Evolutionary conservation across 2,888 invertebrate genomes (phyloP), one percentile per base, ranked within the genome.

Genomic region (Rotaria socialis): DNA sequence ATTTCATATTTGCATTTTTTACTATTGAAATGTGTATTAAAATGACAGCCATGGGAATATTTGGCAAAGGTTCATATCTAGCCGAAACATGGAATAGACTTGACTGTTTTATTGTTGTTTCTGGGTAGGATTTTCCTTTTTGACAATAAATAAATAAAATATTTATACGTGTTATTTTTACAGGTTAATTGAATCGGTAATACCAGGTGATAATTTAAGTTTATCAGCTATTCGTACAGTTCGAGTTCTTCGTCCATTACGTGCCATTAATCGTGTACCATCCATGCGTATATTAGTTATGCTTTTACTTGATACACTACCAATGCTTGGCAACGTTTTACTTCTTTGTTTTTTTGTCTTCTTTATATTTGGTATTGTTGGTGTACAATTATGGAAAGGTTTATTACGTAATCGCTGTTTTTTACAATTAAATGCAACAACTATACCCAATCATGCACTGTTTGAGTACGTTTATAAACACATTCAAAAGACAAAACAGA

Each of bases 331-430:
- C 88, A 99, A 99, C 92, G 99, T 99, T 85, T 90, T 93, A 86
- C 93, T 99, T 88, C 93, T 99, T 88, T 99, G 99, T 92, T 99
- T 99, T 93, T 99, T 99, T 93, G 99, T 99, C 87, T 99, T 99
- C 94, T 99, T 99, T 93, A 99, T 99, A 91, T 99, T 99, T 91
- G 99, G 99, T 89, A 99, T 99, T 90, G 95, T 99, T 89, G 99
- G 99, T 41, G 99, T 99, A 74, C 99, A 99, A 92, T 93, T 99
- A 85, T 99, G 99, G 99, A 96, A 98, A 91, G 99, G 99, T 85
- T 95, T 98, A 88, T 93, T 99, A 86, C 93, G 98, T 88, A 97
- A 97, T 91, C 94, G 97, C 87, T 97, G 97, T 91, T 95, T 95
- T 91, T 93, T 96, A 87, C 93, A 94, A 88, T 92, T 94, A 88